These are phyloP conservation scores for Cremastobaeus sp. DNA, from an alignment of 2,888 invertebrate species.

Conservation along the genomic window DNA sequence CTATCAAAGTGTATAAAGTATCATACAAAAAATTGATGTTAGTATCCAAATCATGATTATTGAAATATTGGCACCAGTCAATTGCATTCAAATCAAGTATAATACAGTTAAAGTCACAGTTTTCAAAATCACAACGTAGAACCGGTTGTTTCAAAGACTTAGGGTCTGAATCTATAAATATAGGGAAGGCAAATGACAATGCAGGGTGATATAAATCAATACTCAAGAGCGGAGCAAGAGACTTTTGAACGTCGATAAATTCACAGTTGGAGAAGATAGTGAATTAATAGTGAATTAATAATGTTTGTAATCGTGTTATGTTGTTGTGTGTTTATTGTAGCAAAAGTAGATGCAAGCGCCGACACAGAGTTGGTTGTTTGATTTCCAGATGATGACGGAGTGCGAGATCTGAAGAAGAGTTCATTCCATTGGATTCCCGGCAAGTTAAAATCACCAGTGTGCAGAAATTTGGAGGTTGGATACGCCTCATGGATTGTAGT, in stretches of 20 bases:
- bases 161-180: too few relatives aligned
- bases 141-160: too few relatives aligned
- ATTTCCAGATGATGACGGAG: not conserved
- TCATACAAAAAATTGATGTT: not conserved
- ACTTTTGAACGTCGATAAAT: not conserved
- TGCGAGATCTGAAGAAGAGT: not conserved
- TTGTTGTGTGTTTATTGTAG: not conserved
- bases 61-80: not conserved
- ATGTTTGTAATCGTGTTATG: slow-evolving; percentile 6
- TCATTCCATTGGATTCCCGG: slow-evolving; percentile 4
- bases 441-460: slow-evolving; percentile 6
- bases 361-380: not conserved
- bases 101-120: not conserved
- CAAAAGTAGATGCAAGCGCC: not conserved
- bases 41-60: not conserved
- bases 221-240: not conserved
- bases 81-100: not conserved
- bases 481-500: not conserved
- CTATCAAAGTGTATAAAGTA: not conserved
- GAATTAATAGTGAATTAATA: not conserved
- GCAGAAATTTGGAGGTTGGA: not conserved
- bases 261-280: slow-evolving; percentile 6
- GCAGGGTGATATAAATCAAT: too few relatives aligned
- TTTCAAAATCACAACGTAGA: slow-evolving; percentile 5
- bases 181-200: too few relatives aligned